Conservation (phyloP, 2,113 vertebrate genomes). For the Rafetus swinhoei region DNA sequence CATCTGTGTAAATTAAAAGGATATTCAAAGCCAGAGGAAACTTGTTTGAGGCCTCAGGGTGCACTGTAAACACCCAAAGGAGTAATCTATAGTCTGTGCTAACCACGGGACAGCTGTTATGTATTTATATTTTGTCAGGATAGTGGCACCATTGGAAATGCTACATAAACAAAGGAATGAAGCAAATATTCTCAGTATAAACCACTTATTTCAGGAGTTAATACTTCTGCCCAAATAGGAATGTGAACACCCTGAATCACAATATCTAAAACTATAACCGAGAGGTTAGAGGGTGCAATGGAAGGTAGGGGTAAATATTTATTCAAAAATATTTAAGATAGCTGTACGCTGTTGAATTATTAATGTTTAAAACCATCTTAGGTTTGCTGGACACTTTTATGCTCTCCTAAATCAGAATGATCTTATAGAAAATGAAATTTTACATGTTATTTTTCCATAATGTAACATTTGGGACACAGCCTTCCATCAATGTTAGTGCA, state of each 20-base stretch:
- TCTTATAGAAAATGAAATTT: not conserved
- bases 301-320: not conserved
- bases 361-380: not conserved
- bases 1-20: conserved; percentile 69
- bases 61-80: conserved; percentile 39
- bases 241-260: not conserved
- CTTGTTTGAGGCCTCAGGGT: conserved; percentile 38
- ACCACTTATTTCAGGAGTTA: conserved; percentile 18
- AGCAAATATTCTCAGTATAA: conserved; percentile 34
- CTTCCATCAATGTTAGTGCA: not conserved
- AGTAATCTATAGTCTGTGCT: not conserved
- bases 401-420: not conserved
- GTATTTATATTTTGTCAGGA: conserved; percentile 8
- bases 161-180: conserved; percentile 15
- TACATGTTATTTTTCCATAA: rapidly evolving
- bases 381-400: not conserved
- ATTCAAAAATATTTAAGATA: not conserved
- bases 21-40: conserved; percentile 43
- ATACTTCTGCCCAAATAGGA: conserved; percentile 19
- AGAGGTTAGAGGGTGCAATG: not conserved
- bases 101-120: conserved; percentile 27
- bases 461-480: rapidly evolving
- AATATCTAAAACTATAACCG: not conserved
- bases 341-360: conserved; percentile 25
- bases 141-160: not conserved